Evolutionary conservation across 2,888 invertebrate genomes (phyloP).

Genomic region (Cephus sareptanus): DNA sequence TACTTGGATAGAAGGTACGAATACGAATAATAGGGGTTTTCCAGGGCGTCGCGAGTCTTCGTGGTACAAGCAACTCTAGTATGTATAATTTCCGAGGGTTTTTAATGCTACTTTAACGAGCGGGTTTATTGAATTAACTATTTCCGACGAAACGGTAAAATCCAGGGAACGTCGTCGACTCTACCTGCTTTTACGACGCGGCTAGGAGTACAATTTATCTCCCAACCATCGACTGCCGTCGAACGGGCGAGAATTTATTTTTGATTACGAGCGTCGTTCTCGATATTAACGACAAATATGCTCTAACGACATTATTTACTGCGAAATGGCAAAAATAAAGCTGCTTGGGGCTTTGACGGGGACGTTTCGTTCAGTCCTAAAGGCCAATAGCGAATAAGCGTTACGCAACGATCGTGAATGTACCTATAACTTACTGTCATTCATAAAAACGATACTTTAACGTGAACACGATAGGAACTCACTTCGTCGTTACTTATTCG

Average conservation of each 20-base stretch:
- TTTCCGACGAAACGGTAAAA: slow-evolving; percentile 33
- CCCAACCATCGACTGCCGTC: background rate
- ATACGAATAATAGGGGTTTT: background rate
- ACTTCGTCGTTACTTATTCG: background rate
- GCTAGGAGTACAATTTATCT: background rate
- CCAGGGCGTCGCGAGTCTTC: background rate
- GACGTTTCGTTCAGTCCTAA: background rate
- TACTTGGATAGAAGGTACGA: background rate
- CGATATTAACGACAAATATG: background rate
- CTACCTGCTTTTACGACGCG: background rate
- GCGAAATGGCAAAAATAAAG: background rate
- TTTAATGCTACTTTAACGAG: slow-evolving; percentile 31
- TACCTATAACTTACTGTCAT: background rate
- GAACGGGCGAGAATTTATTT: background rate
- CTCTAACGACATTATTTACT: background rate
- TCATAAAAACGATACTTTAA: background rate
- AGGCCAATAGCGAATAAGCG: background rate
- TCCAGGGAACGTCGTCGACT: slow-evolving; percentile 7
- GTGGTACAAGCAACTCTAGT: background rate
- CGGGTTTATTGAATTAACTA: slow-evolving; percentile 29
- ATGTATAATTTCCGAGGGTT: slow-evolving; percentile 16
- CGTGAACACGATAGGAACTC: background rate
- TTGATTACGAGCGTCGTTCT: background rate
- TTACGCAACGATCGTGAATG: background rate
- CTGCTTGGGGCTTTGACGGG: background rate